A percentile compares a stretch with the other conserved stretches of the same genome.
Conservation (phyloP, 2,888 invertebrate genomes). For the Macrophya annulata region DNA sequence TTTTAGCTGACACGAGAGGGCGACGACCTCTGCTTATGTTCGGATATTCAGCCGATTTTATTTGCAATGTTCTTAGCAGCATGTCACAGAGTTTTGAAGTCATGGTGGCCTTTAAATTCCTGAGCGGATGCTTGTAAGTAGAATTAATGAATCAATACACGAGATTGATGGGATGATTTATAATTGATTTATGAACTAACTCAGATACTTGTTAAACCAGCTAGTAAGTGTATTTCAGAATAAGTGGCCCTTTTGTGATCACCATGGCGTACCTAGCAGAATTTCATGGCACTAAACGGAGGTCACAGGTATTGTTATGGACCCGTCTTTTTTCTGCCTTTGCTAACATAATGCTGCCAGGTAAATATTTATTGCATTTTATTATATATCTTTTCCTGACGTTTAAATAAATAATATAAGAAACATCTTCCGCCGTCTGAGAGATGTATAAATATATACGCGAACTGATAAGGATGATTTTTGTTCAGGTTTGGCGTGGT, state of each 20-base stretch:
- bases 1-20: conserved; percentile 88
- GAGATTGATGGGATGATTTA: not conserved
- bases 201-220: not conserved
- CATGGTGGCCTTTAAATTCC: conserved; percentile 85
- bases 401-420: not conserved
- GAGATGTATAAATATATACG: no score
- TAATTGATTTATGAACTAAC: no score
- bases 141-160: not conserved
- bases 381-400: not conserved
- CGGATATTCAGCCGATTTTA: conserved; percentile 84
- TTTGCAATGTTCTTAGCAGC: conserved; percentile 84
- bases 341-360: conserved; percentile 81
- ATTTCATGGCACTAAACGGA: conserved; percentile 84
- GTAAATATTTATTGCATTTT: conserved; percentile 65
- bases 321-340: conserved; percentile 85
- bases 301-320: conserved; percentile 85
- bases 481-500: conserved; percentile 45
- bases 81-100: conserved; percentile 85
- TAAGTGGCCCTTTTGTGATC: conserved; percentile 88
- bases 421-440: not conserved
- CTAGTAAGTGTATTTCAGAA: conserved; percentile 78
- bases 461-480: not conserved
- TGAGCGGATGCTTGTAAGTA: conserved; percentile 88
- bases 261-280: conserved; percentile 87
- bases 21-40: conserved; percentile 85